Conservation (phyloP, 2,888 invertebrate species). For the Temnothorax ravouxi region DNA sequence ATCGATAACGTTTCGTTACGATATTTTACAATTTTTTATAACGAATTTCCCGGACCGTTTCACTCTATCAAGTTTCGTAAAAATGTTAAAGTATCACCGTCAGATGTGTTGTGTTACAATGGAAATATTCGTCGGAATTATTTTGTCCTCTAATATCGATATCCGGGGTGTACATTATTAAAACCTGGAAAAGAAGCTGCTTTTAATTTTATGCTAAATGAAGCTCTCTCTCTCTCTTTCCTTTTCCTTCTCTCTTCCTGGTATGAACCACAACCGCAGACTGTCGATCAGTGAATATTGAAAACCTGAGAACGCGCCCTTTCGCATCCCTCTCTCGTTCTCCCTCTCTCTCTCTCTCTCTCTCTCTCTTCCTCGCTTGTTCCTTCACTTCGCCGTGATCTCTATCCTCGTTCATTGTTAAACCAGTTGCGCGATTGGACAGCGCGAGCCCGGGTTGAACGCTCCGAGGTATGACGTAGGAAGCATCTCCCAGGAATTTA, state of each 20-base stretch:
- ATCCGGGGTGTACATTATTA: slow-evolving; percentile 52
- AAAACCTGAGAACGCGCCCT: slow-evolving; percentile 58
- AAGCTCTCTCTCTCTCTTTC: not conserved
- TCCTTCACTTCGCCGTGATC: not conserved
- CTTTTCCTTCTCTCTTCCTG: not conserved
- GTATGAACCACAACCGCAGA: slow-evolving; percentile 47
- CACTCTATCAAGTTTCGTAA: slow-evolving; percentile 7
- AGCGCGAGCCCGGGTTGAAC: slow-evolving; percentile 39
- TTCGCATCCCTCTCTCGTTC: slow-evolving; percentile 1
- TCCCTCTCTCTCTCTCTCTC: slow-evolving; percentile 29
- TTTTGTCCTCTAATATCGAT: slow-evolving; percentile 21
- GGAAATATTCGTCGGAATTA: slow-evolving; percentile 14
- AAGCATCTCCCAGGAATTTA: slow-evolving; percentile 68
- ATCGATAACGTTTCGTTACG: not conserved
- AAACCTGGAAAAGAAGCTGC: slow-evolving; percentile 52
- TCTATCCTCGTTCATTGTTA: slow-evolving; percentile 41
- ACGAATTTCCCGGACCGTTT: not conserved
- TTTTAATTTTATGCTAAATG: slow-evolving; percentile 65
- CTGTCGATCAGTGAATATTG: slow-evolving; percentile 70
- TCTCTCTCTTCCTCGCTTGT: not conserved
- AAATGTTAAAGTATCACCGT: not conserved
- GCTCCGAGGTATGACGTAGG: slow-evolving; percentile 44
- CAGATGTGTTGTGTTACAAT: not conserved
- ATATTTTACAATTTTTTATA: slow-evolving; percentile 29
- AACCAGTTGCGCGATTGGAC: slow-evolving; percentile 53